Evolutionary conservation across 2,797 vertebrate species (phyloP).

Genomic region (Cynodonichthys magdalenae): DNA sequence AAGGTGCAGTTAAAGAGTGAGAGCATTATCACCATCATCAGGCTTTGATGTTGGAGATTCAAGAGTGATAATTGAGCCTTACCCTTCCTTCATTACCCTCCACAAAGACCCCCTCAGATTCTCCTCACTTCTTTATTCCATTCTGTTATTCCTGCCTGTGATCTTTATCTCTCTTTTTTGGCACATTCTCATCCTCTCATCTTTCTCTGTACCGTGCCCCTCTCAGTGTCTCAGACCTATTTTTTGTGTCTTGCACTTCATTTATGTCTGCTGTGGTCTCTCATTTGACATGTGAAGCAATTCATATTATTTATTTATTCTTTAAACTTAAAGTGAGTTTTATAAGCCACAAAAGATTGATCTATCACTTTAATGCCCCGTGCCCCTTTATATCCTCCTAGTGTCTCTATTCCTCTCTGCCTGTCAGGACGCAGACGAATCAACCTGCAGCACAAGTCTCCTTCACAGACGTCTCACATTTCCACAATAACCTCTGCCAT

Average conservation of each 20-base stretch:
- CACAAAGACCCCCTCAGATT: conserved; percentile 42
- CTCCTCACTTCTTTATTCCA: conserved; percentile 44
- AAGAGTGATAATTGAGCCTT: conserved; percentile 62
- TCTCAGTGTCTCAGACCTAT: conserved; percentile 24
- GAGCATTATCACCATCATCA: conserved; percentile 41
- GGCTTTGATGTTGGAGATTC: conserved; percentile 63
- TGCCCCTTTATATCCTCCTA: conserved; percentile 29
- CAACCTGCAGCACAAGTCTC: conserved; percentile 43
- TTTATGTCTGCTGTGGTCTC: conserved; percentile 7
- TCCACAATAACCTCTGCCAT: conserved; percentile 63
- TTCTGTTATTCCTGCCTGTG: conserved; percentile 42
- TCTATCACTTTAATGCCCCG: conserved; percentile 38
- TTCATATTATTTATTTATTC: conserved; percentile 29
- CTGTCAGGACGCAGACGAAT: conserved; percentile 55
- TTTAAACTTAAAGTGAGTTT: conserved; percentile 23
- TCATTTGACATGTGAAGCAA: conserved; percentile 25
- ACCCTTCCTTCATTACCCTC: conserved; percentile 60
- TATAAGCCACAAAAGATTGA: conserved; percentile 29
- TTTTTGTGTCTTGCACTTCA: conserved; percentile 3
- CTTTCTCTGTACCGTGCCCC: conserved; percentile 33
- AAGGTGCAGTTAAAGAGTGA: conserved; percentile 41
- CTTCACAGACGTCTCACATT: conserved; percentile 56
- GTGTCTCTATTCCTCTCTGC: conserved; percentile 41
- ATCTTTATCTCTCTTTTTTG: conserved; percentile 44
- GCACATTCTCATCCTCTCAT: conserved; percentile 42